Evolutionary conservation across 2,797 vertebrate species (phyloP), one percentile per base, ranked within the genome.

Genomic region (Masticophis lateralis): DNA sequence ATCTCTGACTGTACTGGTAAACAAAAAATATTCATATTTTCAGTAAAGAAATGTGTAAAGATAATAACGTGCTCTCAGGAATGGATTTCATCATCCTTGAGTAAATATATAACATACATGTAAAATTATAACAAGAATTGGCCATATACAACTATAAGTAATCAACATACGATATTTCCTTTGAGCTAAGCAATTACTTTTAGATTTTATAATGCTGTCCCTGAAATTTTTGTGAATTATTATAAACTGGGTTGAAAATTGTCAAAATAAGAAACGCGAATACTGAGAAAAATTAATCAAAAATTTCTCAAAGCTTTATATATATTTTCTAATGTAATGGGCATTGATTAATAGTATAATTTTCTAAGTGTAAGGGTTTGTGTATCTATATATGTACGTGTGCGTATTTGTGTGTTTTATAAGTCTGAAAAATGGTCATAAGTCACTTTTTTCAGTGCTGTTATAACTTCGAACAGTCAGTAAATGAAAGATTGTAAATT

Each of bases 1-100:
- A 74, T 69, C 9, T 51, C 83, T 9, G 79, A 83, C 12, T 91
- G 92, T 18, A 59, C 92, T 32, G 93, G 97, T 96, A 95, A 95
- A 92, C 37, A 94, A 86, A 86, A 37, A 43, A 43, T 37, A 83
- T 18, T 59, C 2, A 25, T 20, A 91, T 20, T 16, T 87, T 89
- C n/a, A 91, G 2, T 88, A 59, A 28, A 92, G 28, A 90, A 79
- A 88, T 79, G 28, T 90, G 56, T 87, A 56, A 3, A n/a, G 25
- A 47, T 83, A 83, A 83, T 16, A 74, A 27, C 56, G 20, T n/a
- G 43, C 16, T 87, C 11, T 47, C 16, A 55, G 37, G 18, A 43
- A 89, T 11, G 12, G 32, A 86, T 92, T 37, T 51, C 27, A 20
- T 57, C 9, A 88, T 59, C 55, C n/a, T 5, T 55, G 4, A 79